Base-by-base conservation (phyloP, 30 jellyfish, hydroid and myxozoan species). In the Euphysa ruthae region DNA sequence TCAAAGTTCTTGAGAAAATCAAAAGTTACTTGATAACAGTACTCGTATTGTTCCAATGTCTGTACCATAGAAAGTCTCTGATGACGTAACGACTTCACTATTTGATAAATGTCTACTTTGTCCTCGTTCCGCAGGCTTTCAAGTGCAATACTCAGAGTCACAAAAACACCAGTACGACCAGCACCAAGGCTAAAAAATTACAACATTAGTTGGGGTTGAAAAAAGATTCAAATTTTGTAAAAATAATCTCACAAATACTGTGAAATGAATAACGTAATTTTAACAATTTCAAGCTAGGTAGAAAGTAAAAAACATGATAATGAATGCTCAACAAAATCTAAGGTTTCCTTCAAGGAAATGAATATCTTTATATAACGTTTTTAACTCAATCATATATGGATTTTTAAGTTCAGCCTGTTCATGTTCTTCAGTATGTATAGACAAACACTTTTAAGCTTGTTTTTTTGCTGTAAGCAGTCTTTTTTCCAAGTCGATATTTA, bases 41-140 rank as follows among this genome's bases (percentile, higher is more conserved):
- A 86, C 49, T 73, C 85, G 38, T 86, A 86, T 61, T 86, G 96
- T 66, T 79, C 94, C 4, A 79, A 68, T 8, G 86, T 86, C 73
- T 86, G 94, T 38, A 86, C 94, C 94, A 86, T 71, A 42, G 27
- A 86, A 0, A 94, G 93, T 73, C 96, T 58, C 55, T 86, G 93
- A 18, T 71, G 65, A 21, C 96, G 77, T 44, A 86, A 57, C 30
- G 93, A 58, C 73, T 86, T 86, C 22, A 86, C 94, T 19, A 85
- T 86, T 63, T 80, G 91, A 75, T 78, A 83, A 15, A 86, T 66
- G 64, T 86, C 96, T 4, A 86, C 80, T 7, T 64, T 72, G 63
- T 63, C 38, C 56, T 86, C 96, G 0, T 65, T 69, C 24, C 93
- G 81, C 31, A 86, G 66, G 27, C 96, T 72, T 63, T 79, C 96